Base-by-base conservation (phyloP, 2,113 vertebrate genomes). In the Fulica atra region DNA sequence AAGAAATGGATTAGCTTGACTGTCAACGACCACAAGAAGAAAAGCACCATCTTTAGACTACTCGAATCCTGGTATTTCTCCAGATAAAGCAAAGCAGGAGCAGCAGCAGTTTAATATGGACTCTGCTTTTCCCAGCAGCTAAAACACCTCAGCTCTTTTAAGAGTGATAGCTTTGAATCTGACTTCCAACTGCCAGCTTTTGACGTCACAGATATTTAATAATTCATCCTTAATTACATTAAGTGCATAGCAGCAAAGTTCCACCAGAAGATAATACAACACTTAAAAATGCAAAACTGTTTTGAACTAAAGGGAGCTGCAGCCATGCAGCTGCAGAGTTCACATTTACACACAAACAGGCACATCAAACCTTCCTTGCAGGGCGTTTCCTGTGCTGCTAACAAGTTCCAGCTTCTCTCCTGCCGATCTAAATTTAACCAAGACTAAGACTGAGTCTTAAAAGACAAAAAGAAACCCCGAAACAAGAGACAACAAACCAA, bases 401-500 rank as follows among this genome's bases (percentile, higher is more conserved):
- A 97, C 89, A 71, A 94, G 94, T 92, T 96, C 72, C 93, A 97
- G 93, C 94, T 95, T 88, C 92, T 93, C 86, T 93, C 88, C 59
- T 71, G 77, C 36, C 90, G 70, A 92, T 68, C 90, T 78, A 93
- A 92, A 93, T 94, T 96, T 95, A 97, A 80, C 48, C 76, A 86
- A 91, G 77, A 76, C 64, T 60, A 63, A 70, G 50, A 76, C 8
- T 0, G 1, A 88, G 57, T 28, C 42, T 17, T 16, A 31, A 56
- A 56, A 16, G 29, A 18, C 5, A 69, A 44, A 53, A 51, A 46
- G 66, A 35, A n/a, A 3, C 14, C 2, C 14, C 2, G 36, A 81
- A 91, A 7, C 1, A 18, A 51, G 29, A 18, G 18, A 20, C 29
- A 72, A 38, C 36, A 81, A 71, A 54, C 17, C 1, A 46, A 64